These are phyloP conservation scores for Tachuris rubrigastra DNA, from an alignment of 2,113 vertebrate species.

Conservation along the genomic window DNA sequence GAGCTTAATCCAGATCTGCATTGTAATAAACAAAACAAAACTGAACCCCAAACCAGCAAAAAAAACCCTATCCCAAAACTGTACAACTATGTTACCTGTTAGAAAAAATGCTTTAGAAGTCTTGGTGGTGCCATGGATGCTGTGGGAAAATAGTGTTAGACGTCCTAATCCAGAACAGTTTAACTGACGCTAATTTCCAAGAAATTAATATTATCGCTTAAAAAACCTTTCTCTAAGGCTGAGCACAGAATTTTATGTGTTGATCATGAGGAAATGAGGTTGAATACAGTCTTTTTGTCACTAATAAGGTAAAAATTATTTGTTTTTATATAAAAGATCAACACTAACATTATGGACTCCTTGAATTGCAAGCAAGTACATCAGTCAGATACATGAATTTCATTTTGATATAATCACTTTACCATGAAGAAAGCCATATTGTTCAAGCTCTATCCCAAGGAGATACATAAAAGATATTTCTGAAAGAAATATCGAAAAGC, in stretches of 20 bases:
- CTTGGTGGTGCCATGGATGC: not conserved
- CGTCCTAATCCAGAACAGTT: not conserved
- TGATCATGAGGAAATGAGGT: not conserved
- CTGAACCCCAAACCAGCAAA: rapidly evolving
- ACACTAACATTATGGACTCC: not conserved
- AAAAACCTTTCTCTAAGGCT: not conserved
- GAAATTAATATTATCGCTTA: not conserved
- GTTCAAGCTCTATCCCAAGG: not conserved
- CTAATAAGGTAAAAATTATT: not conserved
- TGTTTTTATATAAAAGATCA: not conserved
- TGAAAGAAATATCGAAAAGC: not conserved
- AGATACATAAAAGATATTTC: not conserved
- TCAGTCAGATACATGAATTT: not conserved
- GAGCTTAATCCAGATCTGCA: not conserved
- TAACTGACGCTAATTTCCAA: not conserved
- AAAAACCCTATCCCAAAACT: not conserved
- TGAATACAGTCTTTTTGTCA: not conserved
- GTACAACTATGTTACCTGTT: rapidly evolving
- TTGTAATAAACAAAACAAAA: not conserved
- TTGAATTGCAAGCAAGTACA: not conserved
- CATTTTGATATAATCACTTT: not conserved
- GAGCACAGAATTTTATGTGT: not conserved
- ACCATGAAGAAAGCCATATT: slow-evolving; percentile 17
- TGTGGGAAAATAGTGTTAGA: not conserved
- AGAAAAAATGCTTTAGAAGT: not conserved